phyloP scores from a whole-genome alignment of 2,888 invertebrate genomes.

The Leptopilina syphax region DNA sequence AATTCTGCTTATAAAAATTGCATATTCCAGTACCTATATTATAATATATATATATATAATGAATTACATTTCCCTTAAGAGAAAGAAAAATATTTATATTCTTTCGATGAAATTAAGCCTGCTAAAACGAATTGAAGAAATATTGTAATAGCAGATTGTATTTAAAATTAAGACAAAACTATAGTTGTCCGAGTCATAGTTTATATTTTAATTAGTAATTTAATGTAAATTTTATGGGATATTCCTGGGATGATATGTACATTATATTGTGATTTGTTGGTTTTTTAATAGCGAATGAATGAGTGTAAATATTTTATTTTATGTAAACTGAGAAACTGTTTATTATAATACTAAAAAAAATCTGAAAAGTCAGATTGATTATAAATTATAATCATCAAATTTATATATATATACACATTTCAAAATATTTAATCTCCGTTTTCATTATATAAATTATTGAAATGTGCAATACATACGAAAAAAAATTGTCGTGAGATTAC shows the following conservation, averaged over 20 bases:
- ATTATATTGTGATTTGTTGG: slow-evolving; percentile 46
- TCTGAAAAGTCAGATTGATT: background rate
- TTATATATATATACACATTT: background rate
- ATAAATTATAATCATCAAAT: slow-evolving; percentile 10
- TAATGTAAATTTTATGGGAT: slow-evolving; percentile 37
- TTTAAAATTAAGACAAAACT: slow-evolving; percentile 35
- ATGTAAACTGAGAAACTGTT: slow-evolving; percentile 34
- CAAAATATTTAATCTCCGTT: slow-evolving; percentile 13
- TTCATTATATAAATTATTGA: background rate
- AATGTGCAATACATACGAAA: slow-evolving; percentile 14
- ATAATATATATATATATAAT: background rate
- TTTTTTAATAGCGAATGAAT: slow-evolving; percentile 55
- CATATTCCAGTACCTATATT: slow-evolving; percentile 1
- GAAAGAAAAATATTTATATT: slow-evolving; percentile 25
- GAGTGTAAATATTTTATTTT: slow-evolving; percentile 53
- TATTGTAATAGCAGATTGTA: slow-evolving; percentile 12
- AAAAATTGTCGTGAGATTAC: background rate
- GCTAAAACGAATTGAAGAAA: background rate
- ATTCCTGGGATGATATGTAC: slow-evolving; percentile 28
- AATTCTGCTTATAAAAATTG: background rate
- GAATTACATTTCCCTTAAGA: background rate
- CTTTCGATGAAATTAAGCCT: slow-evolving; percentile 19
- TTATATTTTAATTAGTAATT: slow-evolving; percentile 37
- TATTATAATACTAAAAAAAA: background rate
- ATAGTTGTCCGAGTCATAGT: slow-evolving; percentile 39